Evolutionary conservation across 2,113 vertebrate genomes (phyloP).

Genomic region (Microcebus griseorufus): DNA sequence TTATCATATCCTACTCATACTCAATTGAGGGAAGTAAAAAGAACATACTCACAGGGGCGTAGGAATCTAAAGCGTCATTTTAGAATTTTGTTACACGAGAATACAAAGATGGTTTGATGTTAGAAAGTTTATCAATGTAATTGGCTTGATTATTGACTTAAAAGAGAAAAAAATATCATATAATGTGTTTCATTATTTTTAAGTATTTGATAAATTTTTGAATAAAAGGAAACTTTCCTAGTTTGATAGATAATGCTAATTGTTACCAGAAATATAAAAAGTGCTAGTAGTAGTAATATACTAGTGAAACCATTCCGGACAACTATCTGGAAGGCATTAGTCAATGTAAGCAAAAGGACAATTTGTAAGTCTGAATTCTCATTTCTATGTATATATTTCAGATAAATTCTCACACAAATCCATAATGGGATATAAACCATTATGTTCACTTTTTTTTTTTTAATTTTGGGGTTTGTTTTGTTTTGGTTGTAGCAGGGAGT

Average conservation of each 20-base stretch:
- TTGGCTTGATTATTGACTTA: neutral
- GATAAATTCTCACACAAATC: neutral
- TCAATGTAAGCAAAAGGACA: neutral
- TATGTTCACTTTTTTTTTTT: neutral
- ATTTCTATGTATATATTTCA: neutral
- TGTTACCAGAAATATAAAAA: neutral
- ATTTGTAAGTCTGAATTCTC: neutral
- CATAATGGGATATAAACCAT: neutral
- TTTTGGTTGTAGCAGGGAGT: neutral
- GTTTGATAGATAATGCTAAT: neutral
- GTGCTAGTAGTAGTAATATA: too few relatives aligned
- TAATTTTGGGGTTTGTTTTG: neutral
- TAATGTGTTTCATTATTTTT: neutral
- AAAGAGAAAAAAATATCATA: neutral
- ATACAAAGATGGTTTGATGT: neutral
- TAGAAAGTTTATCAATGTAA: neutral
- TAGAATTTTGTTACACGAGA: neutral
- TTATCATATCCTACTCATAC: neutral
- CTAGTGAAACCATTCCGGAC: neutral
- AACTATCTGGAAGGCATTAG: neutral
- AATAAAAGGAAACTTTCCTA: neutral
- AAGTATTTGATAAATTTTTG: neutral
- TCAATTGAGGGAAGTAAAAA: neutral
- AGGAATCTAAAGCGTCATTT: neutral
- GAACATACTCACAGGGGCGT: accelerated